A percentile compares a stretch with the other conserved stretches of the same genome.
Evolutionary conservation across 2,113 vertebrate genomes (phyloP).

Genomic region (Gymnocephalus cernua): DNA sequence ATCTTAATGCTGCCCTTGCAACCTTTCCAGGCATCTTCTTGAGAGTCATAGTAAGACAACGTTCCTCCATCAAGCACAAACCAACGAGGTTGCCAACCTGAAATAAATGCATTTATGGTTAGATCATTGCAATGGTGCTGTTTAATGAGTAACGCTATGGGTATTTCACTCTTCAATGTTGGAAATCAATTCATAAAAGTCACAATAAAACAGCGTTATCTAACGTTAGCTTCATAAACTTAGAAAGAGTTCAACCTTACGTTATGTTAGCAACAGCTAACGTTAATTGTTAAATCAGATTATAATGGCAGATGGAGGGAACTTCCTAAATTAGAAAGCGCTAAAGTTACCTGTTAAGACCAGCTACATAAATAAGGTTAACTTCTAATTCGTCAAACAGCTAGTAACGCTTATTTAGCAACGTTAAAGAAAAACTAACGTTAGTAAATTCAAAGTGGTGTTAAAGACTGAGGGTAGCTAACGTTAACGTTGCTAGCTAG

Average conservation of each 20-base stretch:
- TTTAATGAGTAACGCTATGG: background rate
- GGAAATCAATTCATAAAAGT: background rate
- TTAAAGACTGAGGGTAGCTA: conserved; percentile 26
- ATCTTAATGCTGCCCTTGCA: conserved; percentile 99
- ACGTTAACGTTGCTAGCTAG: conserved; percentile 67
- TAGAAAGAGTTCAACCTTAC: conserved; percentile 11
- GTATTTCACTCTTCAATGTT: background rate
- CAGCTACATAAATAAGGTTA: background rate
- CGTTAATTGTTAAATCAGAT: conserved; percentile 59
- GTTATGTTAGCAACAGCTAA: conserved; percentile 32
- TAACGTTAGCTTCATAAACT: background rate
- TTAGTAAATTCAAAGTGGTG: background rate
- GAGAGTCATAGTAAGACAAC: conserved; percentile 96
- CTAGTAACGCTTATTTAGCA: background rate
- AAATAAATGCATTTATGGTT: background rate
- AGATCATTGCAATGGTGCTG: background rate
- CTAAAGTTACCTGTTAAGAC: background rate
- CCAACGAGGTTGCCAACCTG: conserved; percentile 99
- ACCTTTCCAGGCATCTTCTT: conserved; percentile 98
- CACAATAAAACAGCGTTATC: background rate
- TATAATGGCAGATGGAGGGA: conserved; percentile 53
- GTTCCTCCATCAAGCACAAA: conserved; percentile 96
- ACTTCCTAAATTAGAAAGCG: background rate
- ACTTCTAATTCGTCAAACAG: background rate
- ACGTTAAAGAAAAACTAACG: background rate